Evolutionary conservation across 1,140 invertebrate species (phyloP).

Genomic region (Grapholita molesta): DNA sequence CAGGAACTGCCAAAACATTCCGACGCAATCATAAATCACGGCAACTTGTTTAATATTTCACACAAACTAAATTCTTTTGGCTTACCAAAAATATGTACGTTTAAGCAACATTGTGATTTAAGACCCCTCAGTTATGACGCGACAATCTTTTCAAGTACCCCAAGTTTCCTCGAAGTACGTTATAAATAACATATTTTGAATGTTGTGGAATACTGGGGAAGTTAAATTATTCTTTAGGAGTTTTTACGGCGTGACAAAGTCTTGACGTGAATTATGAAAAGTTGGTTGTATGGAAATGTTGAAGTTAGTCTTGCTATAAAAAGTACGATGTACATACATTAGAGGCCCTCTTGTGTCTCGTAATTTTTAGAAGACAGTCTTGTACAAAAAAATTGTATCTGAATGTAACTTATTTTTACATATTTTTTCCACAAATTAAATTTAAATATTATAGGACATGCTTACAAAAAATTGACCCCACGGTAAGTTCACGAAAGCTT

Average conservation of each 20-base stretch:
- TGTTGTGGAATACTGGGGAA: constrained; percentile 22
- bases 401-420: too few relatives aligned
- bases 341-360: neutral
- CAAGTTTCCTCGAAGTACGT: constrained; percentile 20
- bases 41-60: constrained; percentile 3
- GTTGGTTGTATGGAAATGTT: neutral
- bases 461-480: too few relatives aligned
- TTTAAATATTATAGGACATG: too few relatives aligned
- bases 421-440: too few relatives aligned
- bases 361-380: neutral
- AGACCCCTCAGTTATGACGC: constrained; percentile 14
- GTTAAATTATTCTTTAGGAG: constrained; percentile 24
- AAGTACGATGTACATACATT: neutral
- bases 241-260: constrained; percentile 19
- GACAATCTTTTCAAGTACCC: constrained; percentile 11
- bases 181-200: constrained; percentile 45
- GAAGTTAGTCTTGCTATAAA: neutral
- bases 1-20: neutral
- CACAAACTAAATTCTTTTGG: constrained; percentile 2
- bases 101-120: neutral
- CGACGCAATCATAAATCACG: neutral
- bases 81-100: neutral
- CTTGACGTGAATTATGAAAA: constrained; percentile 18
- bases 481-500: too few relatives aligned
- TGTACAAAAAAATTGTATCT: too few relatives aligned